phyloP scores from a whole-genome alignment of 2,113 vertebrate species.

The Cardinalis cardinalis region DNA sequence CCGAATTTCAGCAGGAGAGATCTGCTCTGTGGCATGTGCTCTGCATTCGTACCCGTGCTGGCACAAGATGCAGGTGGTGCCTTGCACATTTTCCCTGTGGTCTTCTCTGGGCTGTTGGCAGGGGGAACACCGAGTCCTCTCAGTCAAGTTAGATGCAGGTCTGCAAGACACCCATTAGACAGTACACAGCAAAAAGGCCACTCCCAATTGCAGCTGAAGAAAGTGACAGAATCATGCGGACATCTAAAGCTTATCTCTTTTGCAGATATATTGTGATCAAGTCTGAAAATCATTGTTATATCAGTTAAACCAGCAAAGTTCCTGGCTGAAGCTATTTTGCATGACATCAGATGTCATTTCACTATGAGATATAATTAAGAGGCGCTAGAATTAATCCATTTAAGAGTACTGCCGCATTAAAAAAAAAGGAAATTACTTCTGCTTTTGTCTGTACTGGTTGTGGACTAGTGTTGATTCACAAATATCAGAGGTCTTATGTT shows the following conservation, averaged over 20 bases:
- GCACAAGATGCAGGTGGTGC: not conserved
- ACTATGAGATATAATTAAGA: not conserved
- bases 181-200: not conserved
- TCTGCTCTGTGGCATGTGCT: not conserved
- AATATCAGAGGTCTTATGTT: not conserved
- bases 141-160: not conserved
- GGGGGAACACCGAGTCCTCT: not conserved
- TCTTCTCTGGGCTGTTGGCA: not conserved
- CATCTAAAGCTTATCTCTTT: not conserved
- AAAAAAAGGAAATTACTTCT: not conserved
- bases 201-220: not conserved
- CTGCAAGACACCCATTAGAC: not conserved
- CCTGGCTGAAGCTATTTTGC: not conserved
- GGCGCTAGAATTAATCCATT: not conserved
- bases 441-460: not conserved
- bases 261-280: not conserved
- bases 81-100: fast-evolving
- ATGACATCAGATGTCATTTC: not conserved
- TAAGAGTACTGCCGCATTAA: not conserved
- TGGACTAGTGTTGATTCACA: not conserved
- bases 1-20: not conserved
- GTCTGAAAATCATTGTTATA: not conserved
- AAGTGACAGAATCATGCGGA: not conserved
- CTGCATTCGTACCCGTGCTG: not conserved
- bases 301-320: not conserved